These are phyloP conservation scores for Synanthedon vespiformis DNA, from an alignment of 2,888 invertebrate genomes.

Conservation along the genomic window DNA sequence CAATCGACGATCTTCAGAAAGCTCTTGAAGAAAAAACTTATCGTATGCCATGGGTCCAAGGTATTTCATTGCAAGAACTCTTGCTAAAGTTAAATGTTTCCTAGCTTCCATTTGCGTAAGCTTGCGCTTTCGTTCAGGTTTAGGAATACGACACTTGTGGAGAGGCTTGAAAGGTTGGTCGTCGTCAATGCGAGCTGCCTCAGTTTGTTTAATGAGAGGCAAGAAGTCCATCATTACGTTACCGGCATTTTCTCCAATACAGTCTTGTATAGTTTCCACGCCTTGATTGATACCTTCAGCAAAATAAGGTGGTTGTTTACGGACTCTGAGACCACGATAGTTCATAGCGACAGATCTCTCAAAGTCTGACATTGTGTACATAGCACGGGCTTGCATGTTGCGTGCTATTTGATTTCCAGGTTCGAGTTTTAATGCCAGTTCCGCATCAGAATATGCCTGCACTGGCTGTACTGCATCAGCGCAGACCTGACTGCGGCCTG, in stretches of 20 bases:
- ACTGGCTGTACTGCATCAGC: conserved; percentile 52
- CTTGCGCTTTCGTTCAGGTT: conserved; percentile 32
- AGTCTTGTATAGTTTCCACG: conserved; percentile 57
- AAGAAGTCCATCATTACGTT: conserved; percentile 53
- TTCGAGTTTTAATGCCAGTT: conserved; percentile 49
- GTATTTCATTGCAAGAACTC: conserved; percentile 62
- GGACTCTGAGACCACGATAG: conserved; percentile 37
- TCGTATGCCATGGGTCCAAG: conserved; percentile 62
- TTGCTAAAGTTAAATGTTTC: conserved; percentile 40
- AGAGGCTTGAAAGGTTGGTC: conserved; percentile 27
- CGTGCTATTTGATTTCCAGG: conserved; percentile 53
- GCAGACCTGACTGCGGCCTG: conserved; percentile 54
- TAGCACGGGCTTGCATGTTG: conserved; percentile 56
- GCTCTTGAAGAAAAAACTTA: conserved; percentile 52
- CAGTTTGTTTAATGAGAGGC: conserved; percentile 48
- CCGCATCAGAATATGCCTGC: conserved; percentile 55
- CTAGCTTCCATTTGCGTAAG: conserved; percentile 56
- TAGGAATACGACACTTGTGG: conserved; percentile 50
- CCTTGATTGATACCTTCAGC: conserved; percentile 60
- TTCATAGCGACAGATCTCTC: conserved; percentile 60
- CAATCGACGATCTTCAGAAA: conserved; percentile 40
- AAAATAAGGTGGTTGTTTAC: conserved; percentile 55
- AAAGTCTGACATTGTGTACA: conserved; percentile 61
- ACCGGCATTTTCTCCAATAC: conserved; percentile 54
- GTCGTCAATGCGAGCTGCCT: conserved; percentile 27